These are phyloP conservation scores for Calcarius lapponicus DNA, from an alignment of 2,797 vertebrate genomes.

Conservation along the genomic window DNA sequence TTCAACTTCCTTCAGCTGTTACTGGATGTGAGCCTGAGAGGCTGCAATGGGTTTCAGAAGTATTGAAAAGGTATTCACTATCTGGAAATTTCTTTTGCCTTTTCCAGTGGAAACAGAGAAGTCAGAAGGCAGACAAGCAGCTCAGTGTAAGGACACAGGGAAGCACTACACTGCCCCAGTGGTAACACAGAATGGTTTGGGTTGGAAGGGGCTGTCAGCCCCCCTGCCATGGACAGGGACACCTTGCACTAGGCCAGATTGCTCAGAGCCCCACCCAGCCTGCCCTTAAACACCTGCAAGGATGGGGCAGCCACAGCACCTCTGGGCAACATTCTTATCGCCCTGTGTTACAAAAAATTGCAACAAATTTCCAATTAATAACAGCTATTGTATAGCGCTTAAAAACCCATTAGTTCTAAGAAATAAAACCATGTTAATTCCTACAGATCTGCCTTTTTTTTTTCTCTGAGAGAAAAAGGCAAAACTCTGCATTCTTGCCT, in stretches of 20 bases:
- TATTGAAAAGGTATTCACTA: not conserved
- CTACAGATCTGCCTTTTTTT: not conserved
- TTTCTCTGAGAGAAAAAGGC: not conserved
- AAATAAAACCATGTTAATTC: not conserved
- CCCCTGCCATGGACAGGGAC: not conserved
- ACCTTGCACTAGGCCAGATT: not conserved
- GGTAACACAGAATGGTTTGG: not conserved
- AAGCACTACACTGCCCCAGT: fast-evolving
- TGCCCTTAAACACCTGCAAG: not conserved
- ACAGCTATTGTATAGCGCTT: not conserved
- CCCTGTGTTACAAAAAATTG: not conserved
- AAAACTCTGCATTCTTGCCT: not conserved
- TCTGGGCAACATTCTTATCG: not conserved
- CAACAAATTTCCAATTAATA: not conserved
- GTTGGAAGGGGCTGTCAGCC: not conserved
- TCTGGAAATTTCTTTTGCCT: not conserved
- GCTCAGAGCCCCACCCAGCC: not conserved
- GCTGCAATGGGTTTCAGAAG: not conserved
- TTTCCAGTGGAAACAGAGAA: not conserved
- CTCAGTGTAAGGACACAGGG: not conserved
- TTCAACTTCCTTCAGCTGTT: not conserved
- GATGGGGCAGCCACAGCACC: not conserved
- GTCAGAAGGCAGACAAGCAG: not conserved
- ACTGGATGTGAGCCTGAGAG: not conserved
- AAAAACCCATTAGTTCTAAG: not conserved